Evolutionary conservation across 2,113 vertebrate genomes (phyloP).

Genomic region (Mustela nigripes): DNA sequence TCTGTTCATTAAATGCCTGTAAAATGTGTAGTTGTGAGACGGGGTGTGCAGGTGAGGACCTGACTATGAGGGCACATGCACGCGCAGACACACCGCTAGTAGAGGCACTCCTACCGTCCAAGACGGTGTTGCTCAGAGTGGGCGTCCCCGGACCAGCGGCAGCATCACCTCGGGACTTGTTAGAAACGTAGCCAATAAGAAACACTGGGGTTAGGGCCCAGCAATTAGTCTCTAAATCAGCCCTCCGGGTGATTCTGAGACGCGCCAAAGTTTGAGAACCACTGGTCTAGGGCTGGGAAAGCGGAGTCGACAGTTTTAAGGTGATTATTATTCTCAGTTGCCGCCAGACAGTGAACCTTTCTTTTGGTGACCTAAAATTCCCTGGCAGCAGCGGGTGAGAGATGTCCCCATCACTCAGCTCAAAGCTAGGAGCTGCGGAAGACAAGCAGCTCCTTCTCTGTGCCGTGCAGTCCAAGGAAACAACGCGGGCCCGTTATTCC

Average conservation of each 20-base stretch:
- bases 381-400: slow-evolving; percentile 42
- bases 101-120: not conserved
- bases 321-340: not conserved
- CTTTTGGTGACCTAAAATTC: slow-evolving; percentile 58
- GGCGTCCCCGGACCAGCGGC: not conserved
- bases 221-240: not conserved
- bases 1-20: not conserved
- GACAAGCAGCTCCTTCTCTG: slow-evolving; percentile 61
- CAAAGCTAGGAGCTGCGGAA: slow-evolving; percentile 47
- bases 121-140: not conserved
- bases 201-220: not conserved
- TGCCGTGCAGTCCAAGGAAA: slow-evolving; percentile 47
- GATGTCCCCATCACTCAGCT: slow-evolving; percentile 23
- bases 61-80: not conserved
- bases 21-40: not conserved
- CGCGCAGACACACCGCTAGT: not conserved
- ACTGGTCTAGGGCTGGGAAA: not conserved
- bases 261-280: not conserved
- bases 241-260: not conserved
- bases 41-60: not conserved
- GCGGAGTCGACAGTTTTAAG: not conserved
- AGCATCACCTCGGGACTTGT: not conserved
- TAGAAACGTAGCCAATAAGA: not conserved
- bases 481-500: slow-evolving; percentile 47
- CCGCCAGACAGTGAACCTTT: slow-evolving; percentile 48